phyloP scores from a whole-genome alignment of 2,113 vertebrate genomes.

The Oryzias melastigma region DNA sequence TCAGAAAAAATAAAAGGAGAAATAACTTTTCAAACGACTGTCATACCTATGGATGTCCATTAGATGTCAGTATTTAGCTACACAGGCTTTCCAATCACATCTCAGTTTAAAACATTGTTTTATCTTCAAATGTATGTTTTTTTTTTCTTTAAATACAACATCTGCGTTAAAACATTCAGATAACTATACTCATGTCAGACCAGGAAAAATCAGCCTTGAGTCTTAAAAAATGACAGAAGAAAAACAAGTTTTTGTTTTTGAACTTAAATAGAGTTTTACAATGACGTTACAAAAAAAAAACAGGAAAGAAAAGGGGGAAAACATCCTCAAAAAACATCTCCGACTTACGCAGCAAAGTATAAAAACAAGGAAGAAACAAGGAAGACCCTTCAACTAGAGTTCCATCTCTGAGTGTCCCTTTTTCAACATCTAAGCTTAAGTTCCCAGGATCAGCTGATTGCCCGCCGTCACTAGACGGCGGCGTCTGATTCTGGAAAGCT shows the following conservation, averaged over 20 bases:
- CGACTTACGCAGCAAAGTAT: constrained; percentile 52
- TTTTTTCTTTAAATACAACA: background rate
- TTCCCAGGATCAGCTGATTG: constrained; percentile 66
- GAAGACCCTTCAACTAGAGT: constrained; percentile 47
- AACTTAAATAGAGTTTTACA: constrained; percentile 70
- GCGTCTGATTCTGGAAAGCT: constrained; percentile 54
- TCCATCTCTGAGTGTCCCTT: constrained; percentile 30
- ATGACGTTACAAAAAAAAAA: constrained; percentile 63
- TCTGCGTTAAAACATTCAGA: background rate
- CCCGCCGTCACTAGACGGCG: constrained; percentile 39
- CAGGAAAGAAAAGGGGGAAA: constrained; percentile 75
- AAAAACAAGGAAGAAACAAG: constrained; percentile 69
- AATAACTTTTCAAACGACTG: constrained; percentile 1
- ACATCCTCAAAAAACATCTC: constrained; percentile 72
- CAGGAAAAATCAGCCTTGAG: no score
- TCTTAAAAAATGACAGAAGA: background rate
- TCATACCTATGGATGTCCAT: constrained; percentile 31
- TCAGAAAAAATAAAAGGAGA: background rate
- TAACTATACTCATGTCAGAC: no score
- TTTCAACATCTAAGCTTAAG: constrained; percentile 19
- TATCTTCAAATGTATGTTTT: background rate
- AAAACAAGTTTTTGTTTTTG: constrained; percentile 73
- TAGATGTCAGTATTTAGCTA: constrained; percentile 41
- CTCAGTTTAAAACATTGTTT: background rate
- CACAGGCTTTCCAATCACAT: background rate